Conservation (phyloP, 2,888 invertebrate genomes). For the Oxycera nigricornis region DNA sequence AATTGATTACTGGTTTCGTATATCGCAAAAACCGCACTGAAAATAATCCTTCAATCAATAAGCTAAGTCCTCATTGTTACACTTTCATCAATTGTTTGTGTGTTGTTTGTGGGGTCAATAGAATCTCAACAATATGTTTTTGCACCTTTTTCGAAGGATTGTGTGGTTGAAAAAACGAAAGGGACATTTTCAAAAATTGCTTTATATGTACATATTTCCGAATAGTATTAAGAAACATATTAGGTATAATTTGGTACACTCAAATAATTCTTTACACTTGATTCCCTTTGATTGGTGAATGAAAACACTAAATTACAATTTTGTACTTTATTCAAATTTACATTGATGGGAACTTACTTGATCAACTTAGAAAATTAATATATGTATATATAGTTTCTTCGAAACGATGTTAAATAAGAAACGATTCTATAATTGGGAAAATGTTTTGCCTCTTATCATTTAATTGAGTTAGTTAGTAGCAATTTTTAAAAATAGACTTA, state of each 20-base stretch:
- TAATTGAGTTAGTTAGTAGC: conserved; percentile 18
- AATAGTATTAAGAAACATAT: background rate
- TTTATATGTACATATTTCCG: background rate
- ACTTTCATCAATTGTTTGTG: too few species aligned
- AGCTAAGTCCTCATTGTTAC: too few species aligned
- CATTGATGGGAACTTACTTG: conserved; percentile 43
- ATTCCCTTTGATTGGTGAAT: background rate
- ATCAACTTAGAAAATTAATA: conserved; percentile 43
- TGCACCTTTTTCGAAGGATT: background rate
- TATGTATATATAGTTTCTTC: background rate
- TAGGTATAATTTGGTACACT: conserved; percentile 45
- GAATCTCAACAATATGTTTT: too few species aligned
- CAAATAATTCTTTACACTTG: conserved; percentile 40
- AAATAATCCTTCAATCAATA: too few species aligned
- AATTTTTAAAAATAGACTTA: conserved; percentile 45
- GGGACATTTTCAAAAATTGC: conserved; percentile 37
- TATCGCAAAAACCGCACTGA: too few species aligned
- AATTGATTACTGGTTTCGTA: too few species aligned
- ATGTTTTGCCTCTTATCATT: conserved; percentile 42
- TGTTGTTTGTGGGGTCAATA: too few species aligned
- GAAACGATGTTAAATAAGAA: too few species aligned
- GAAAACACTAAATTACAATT: background rate
- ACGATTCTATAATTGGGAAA: conserved; percentile 9
- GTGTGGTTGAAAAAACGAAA: conserved; percentile 9
- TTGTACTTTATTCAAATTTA: conserved; percentile 6